Conservation (phyloP, 1,140 invertebrate genomes). For the Batillaria attramentaria region DNA sequence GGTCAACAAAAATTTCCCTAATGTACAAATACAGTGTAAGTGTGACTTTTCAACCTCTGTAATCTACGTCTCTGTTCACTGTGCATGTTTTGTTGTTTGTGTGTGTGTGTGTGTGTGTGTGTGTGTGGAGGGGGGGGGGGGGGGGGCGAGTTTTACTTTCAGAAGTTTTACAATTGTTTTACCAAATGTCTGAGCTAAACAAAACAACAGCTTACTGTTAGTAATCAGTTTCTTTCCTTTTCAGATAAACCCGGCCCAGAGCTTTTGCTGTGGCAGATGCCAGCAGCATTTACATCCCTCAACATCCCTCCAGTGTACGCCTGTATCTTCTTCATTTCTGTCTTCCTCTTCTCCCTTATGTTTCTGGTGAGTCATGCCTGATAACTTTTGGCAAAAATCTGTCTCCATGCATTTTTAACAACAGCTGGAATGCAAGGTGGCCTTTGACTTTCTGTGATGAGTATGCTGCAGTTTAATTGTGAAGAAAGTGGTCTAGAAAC, state of each 20-base stretch:
- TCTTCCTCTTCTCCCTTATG: conserved; percentile 61
- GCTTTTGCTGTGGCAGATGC: conserved; percentile 61
- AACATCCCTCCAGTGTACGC: conserved; percentile 59
- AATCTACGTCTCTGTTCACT: neutral
- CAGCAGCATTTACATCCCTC: conserved; percentile 57
- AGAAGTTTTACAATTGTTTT: neutral
- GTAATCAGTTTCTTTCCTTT: no score
- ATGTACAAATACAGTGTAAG: conserved; percentile 33
- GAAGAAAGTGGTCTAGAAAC: no score
- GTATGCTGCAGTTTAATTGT: no score
- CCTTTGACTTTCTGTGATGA: no score
- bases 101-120: neutral
- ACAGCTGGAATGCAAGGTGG: no score
- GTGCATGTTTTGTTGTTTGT: neutral
- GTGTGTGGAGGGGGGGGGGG: no score
- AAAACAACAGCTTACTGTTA: no score
- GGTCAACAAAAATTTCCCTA: conserved; percentile 27
- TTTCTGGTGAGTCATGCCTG: conserved; percentile 55
- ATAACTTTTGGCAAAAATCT: neutral
- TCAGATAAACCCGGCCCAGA: conserved; percentile 26
- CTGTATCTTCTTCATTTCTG: conserved; percentile 59
- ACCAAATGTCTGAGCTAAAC: neutral
- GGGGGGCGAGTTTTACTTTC: no score
- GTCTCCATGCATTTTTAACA: no score
- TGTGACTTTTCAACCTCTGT: neutral